Evolutionary conservation across 2,797 vertebrate species (phyloP).

Genomic region (Gymnocypris eckloni): DNA sequence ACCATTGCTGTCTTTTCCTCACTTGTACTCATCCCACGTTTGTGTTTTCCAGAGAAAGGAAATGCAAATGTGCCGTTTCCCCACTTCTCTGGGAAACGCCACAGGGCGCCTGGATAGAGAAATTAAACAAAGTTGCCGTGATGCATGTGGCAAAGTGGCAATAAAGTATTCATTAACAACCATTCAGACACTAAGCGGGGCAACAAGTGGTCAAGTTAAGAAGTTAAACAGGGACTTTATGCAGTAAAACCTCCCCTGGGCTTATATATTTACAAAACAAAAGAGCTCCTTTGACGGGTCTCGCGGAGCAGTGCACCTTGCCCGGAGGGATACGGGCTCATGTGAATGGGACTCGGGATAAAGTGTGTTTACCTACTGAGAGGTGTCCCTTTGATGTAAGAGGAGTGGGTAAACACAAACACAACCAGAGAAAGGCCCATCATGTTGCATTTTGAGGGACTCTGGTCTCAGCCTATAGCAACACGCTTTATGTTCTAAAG

Average conservation of each 20-base stretch:
- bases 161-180: conserved; percentile 81
- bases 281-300: conserved; percentile 53
- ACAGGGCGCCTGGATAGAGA: conserved; percentile 72
- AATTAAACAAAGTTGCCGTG: conserved; percentile 74
- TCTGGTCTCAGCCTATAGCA: neutral
- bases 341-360: conserved; percentile 21
- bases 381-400: conserved; percentile 19
- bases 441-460: neutral
- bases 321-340: neutral
- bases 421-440: neutral
- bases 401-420: conserved; percentile 28
- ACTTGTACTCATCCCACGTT: conserved; percentile 70
- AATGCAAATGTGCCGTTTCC: conserved; percentile 77
- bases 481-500: neutral
- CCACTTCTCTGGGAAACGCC: conserved; percentile 80
- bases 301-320: conserved; percentile 28
- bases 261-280: conserved; percentile 71
- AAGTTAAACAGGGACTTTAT: conserved; percentile 74
- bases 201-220: conserved; percentile 74
- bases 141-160: conserved; percentile 75
- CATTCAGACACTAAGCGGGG: conserved; percentile 72
- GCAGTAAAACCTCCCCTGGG: conserved; percentile 51
- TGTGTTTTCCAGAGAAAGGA: conserved; percentile 77
- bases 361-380: conserved; percentile 30
- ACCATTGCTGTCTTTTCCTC: conserved; percentile 10